Evolutionary conservation across 64 coral and sea anemone species (phyloP).

Genomic region (Porites australiensis): DNA sequence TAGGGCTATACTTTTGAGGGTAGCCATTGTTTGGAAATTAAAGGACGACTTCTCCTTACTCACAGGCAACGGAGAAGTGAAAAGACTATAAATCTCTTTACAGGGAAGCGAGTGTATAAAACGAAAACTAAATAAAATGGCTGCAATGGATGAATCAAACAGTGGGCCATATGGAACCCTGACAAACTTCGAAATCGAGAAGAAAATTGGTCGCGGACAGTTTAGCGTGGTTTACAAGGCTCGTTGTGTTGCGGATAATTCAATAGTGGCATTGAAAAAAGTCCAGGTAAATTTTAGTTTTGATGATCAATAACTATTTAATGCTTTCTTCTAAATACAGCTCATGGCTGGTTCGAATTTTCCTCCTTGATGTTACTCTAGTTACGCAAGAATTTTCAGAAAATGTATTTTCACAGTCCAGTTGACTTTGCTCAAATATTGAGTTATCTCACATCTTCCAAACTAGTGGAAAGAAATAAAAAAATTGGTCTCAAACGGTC

Average conservation of each 20-base stretch:
- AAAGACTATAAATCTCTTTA: not conserved
- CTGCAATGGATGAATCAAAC: conserved; percentile 34
- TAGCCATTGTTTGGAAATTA: too few species aligned
- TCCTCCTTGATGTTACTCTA: not conserved
- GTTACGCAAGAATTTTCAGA: not conserved
- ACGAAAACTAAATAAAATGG: conserved; percentile 5
- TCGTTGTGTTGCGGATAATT: conserved; percentile 65
- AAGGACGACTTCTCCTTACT: not conserved
- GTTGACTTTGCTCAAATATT: not conserved
- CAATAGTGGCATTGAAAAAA: conserved; percentile 93
- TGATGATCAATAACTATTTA: too few species aligned
- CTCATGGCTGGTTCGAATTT: not conserved
- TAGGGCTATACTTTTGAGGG: not conserved
- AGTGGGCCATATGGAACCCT: not conserved
- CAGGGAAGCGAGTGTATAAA: not conserved
- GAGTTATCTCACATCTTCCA: too few species aligned
- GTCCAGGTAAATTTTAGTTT: conserved; percentile 77
- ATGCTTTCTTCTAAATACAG: too few species aligned
- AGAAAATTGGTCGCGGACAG: conserved; percentile 98
- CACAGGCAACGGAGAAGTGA: not conserved
- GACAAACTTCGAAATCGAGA: conserved; percentile 85
- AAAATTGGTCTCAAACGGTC: too few species aligned
- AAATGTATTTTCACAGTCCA: not conserved
- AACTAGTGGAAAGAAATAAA: too few species aligned
- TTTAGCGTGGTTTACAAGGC: conserved; percentile 98